Evolutionary conservation across 2,888 invertebrate species (phyloP), one percentile per base, ranked within the genome.

Genomic region (Smittia sp.): DNA sequence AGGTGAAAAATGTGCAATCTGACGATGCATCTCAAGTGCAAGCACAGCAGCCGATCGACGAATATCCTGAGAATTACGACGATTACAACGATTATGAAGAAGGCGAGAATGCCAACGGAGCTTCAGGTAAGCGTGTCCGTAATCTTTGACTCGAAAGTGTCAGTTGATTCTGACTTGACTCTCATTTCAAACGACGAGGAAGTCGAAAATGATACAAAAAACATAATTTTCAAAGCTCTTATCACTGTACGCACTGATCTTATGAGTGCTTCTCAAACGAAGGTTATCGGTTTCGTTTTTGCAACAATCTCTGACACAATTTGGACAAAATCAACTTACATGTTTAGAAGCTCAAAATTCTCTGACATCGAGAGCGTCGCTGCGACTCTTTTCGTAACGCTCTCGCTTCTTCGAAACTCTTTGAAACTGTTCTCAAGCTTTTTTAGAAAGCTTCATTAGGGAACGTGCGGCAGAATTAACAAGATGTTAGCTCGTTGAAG

Each of bases 201-300:
- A 38, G 39, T 67, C 38, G 41, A 67, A 67, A 41, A 38, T 32
- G 32, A 62, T 62, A 4, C 13, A 65, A 22, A 38, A 46, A 41
- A n/a, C n/a, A 58, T 4, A 58, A 62, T 22, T 39, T 62, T 62
- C 22, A n/a, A 46, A 22, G 72, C n/a, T 62, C 62, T 72, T 72
- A 72, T 72, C 72, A 13, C 38, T 58, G 4, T 38, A 72, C 72
- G 54, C 54, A 70, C 54, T 70, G 69, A 70, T 25, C 69, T 70
- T 20, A 18, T 46, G 54, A 6, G 22, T 58, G 9, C 6, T 18
- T 52, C 54, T 32, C 18, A 7, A 25, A 52, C 25, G 54, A 27
- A 70, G 69, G 69, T 70, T 70, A 70, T 70, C 69, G 18, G 15
- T n/a, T 46, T 27, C 18, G n/a, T 70, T 54, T 70, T 70, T 54